Percentiles rank a stretch among this genome's conserved stretches.
phyloP scores from a whole-genome alignment of 2,113 vertebrate genomes.

The Fukomys damarensis region DNA sequence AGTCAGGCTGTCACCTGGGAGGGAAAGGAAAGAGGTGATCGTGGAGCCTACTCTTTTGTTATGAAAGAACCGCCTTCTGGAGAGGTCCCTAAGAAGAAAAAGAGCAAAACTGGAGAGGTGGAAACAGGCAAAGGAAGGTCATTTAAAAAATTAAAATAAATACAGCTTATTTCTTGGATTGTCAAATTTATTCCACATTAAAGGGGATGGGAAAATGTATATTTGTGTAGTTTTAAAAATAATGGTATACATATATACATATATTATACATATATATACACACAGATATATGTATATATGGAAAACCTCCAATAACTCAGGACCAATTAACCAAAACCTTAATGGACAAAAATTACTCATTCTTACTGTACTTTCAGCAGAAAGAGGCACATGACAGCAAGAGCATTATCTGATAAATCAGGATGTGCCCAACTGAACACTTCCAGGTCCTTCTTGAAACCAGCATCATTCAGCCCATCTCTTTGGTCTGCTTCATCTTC shows the following conservation, averaged over 20 bases:
- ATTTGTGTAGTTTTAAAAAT: slow-evolving; percentile 46
- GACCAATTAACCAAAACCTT: slow-evolving; percentile 51
- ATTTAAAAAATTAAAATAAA: slow-evolving; percentile 61
- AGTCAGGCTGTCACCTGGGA: slow-evolving; percentile 63
- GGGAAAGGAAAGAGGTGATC: slow-evolving; percentile 52
- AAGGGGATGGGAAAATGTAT: not conserved
- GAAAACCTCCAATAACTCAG: slow-evolving; percentile 65
- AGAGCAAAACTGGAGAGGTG: slow-evolving; percentile 20
- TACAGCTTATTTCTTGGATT: slow-evolving; percentile 55
- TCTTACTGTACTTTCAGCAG: slow-evolving; percentile 29
- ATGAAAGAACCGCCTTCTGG: slow-evolving; percentile 44
- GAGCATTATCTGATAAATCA: not conserved
- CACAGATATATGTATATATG: slow-evolving; percentile 73
- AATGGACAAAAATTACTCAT: slow-evolving; percentile 4
- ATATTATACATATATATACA: slow-evolving; percentile 68
- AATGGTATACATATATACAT: slow-evolving; percentile 72
- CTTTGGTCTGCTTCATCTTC: slow-evolving; percentile 61
- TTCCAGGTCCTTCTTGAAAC: not conserved
- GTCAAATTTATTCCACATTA: slow-evolving; percentile 56
- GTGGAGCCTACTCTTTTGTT: slow-evolving; percentile 59
- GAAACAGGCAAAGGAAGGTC: slow-evolving; percentile 42
- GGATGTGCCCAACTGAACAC: not conserved
- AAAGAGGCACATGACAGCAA: slow-evolving; percentile 55
- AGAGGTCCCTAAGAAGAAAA: not conserved
- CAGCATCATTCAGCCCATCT: not conserved